Evolutionary conservation across 2,797 vertebrate genomes (phyloP).

Genomic region (Brotula barbata): DNA sequence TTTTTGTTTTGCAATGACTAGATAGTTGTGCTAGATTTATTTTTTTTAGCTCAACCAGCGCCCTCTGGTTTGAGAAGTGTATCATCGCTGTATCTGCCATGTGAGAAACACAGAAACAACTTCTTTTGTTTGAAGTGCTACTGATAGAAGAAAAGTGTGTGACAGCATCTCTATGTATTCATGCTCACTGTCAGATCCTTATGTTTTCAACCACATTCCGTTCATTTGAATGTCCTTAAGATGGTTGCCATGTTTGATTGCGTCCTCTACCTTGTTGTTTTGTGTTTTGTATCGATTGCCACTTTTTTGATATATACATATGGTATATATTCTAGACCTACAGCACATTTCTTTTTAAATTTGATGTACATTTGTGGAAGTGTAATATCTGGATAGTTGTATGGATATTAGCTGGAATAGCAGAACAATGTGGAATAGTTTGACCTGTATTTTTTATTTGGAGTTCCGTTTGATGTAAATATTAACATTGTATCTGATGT

Average conservation of each 20-base stretch:
- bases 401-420: conserved; percentile 49
- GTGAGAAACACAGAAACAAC: conserved; percentile 22
- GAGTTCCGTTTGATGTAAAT: conserved; percentile 76
- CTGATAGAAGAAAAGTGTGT: conserved; percentile 18
- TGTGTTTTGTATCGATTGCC: conserved; percentile 66
- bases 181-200: conserved; percentile 31
- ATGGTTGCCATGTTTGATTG: conserved; percentile 58
- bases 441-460: conserved; percentile 61
- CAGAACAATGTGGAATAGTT: conserved; percentile 61
- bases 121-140: conserved; percentile 42
- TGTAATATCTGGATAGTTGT: conserved; percentile 51
- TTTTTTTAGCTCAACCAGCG: conserved; percentile 71
- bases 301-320: conserved; percentile 59
- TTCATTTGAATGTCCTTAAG: conserved; percentile 63
- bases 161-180: conserved; percentile 41
- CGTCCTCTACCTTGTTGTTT: conserved; percentile 54
- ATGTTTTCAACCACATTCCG: conserved; percentile 46
- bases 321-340: conserved; percentile 45
- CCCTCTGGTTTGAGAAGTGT: conserved; percentile 63
- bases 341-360: conserved; percentile 60
- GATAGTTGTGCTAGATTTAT: conserved; percentile 68
- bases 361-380: conserved; percentile 66
- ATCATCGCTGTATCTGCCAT: conserved; percentile 71
- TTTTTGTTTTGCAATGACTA: conserved; percentile 74
- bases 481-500: conserved; percentile 77